These are phyloP conservation scores for Acridotheres tristis DNA, from an alignment of 2,797 vertebrate species.

Conservation along the genomic window DNA sequence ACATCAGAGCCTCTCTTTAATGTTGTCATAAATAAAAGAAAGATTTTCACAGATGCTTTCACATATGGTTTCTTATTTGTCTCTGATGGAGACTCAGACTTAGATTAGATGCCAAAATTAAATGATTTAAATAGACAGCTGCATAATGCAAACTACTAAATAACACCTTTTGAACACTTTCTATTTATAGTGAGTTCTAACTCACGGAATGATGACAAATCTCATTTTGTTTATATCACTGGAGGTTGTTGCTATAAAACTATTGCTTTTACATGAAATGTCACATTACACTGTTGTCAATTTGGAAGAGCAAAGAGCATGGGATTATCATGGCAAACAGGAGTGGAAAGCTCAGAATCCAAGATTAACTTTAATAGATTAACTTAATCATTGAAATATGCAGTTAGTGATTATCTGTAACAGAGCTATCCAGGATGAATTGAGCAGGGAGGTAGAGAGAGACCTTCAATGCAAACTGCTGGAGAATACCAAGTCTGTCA, in stretches of 20 bases:
- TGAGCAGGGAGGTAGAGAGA: neutral
- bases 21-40: conserved; percentile 84
- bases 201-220: conserved; percentile 64
- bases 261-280: neutral
- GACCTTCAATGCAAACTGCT: neutral
- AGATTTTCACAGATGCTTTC: conserved; percentile 80
- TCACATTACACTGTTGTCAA: neutral
- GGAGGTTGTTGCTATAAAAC: neutral
- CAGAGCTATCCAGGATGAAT: neutral
- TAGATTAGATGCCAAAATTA: conserved; percentile 82
- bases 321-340: conserved; percentile 9
- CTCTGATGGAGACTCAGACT: conserved; percentile 76
- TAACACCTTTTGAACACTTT: conserved; percentile 79
- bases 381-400: neutral
- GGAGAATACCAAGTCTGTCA: neutral
- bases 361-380: conserved; percentile 27
- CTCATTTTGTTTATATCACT: conserved; percentile 49
- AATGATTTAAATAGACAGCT: conserved; percentile 83
- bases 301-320: neutral
- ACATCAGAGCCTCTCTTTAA: conserved; percentile 81
- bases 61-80: conserved; percentile 82
- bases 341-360: conserved; percentile 9
- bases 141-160: conserved; percentile 78
- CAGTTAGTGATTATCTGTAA: neutral
- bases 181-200: conserved; percentile 73